These are phyloP conservation scores for Pontoporia blainvillei DNA, from an alignment of 2,113 vertebrate genomes.

Conservation along the genomic window DNA sequence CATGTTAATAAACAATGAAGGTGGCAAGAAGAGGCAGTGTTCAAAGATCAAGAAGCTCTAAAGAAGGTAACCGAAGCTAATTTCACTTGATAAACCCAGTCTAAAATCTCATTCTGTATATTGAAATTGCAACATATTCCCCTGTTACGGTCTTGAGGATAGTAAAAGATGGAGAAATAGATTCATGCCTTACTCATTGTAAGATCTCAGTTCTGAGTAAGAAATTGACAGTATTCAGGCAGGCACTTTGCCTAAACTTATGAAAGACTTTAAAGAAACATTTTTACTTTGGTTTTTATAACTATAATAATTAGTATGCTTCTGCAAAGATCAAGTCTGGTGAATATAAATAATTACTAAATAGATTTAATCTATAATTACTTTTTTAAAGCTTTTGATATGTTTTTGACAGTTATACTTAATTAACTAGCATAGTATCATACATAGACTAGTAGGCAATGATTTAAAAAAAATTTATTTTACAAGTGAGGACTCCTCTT, in stretches of 20 bases:
- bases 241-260: neutral
- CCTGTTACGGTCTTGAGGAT: neutral
- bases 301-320: neutral
- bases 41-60: neutral
- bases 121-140: neutral
- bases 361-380: neutral
- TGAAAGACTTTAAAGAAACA: neutral
- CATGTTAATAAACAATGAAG: neutral
- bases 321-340: neutral
- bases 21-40: neutral
- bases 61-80: neutral
- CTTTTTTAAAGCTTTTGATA: neutral
- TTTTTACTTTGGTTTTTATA: neutral
- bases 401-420: neutral
- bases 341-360: neutral
- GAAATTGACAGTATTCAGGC: neutral
- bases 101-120: neutral
- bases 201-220: neutral
- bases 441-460: neutral
- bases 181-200: neutral
- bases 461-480: neutral
- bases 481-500: neutral
- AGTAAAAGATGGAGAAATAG: neutral
- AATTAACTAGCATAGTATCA: neutral
- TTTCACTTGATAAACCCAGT: neutral